A percentile compares a stretch with the other conserved stretches of the same genome.
Evolutionary conservation across 2,113 vertebrate species (phyloP).

Genomic region (Chionomys nivalis): DNA sequence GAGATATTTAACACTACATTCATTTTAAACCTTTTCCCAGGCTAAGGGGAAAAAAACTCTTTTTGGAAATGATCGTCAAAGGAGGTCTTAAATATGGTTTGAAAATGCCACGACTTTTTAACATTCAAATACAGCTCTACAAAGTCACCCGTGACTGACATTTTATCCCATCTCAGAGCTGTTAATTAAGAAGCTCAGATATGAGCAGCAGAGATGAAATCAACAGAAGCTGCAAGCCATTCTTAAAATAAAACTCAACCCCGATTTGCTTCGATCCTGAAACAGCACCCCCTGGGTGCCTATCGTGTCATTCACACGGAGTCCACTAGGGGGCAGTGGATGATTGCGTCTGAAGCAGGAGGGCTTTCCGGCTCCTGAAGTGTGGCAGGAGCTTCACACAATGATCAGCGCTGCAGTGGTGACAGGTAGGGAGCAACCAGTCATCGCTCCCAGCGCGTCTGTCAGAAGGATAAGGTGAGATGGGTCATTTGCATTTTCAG

Average conservation of each 20-base stretch:
- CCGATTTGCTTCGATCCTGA: neutral
- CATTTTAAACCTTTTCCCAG: neutral
- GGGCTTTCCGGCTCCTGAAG: slow-evolving; percentile 32
- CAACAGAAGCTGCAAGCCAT: neutral
- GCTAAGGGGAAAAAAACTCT: neutral
- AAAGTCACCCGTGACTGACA: slow-evolving; percentile 48
- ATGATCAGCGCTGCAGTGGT: slow-evolving; percentile 47
- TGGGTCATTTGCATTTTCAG: slow-evolving; percentile 54
- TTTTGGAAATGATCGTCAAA: slow-evolving; percentile 39
- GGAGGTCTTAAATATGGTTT: neutral
- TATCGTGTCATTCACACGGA: neutral
- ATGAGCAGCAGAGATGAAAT: neutral
- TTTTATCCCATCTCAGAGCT: slow-evolving; percentile 32
- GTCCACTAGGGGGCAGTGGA: slow-evolving; percentile 74
- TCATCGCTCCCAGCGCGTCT: slow-evolving; percentile 41
- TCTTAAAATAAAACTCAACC: slow-evolving; percentile 6
- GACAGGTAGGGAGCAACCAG: slow-evolving; percentile 68
- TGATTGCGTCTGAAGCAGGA: slow-evolving; percentile 26
- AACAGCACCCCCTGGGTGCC: neutral
- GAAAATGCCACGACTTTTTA: slow-evolving; percentile 61
- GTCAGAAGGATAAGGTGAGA: slow-evolving; percentile 48
- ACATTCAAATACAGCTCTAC: slow-evolving; percentile 37
- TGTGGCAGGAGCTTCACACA: slow-evolving; percentile 49
- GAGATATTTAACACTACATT: neutral
- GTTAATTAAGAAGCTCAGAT: slow-evolving; percentile 57